Conservation (phyloP, 2,888 invertebrate genomes). For the Drosophila kanekoi region DNA sequence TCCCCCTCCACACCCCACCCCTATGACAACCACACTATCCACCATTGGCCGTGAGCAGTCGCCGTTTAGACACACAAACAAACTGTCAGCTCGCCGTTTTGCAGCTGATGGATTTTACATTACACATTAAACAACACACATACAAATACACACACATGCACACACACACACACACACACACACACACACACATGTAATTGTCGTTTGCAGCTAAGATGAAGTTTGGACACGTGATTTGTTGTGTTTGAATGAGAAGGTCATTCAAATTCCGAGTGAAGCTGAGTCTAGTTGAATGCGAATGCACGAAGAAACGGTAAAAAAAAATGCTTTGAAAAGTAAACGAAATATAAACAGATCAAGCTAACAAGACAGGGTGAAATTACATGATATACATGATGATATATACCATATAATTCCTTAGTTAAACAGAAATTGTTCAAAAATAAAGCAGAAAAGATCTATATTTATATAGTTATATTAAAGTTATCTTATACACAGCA, state of each 20-base stretch:
- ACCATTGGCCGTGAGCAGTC: conserved; percentile 28
- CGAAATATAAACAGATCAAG: not conserved
- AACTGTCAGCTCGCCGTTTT: conserved; percentile 70
- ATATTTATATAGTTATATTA: too few relatives aligned
- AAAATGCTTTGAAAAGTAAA: not conserved
- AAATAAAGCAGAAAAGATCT: too few relatives aligned
- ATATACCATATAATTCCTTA: too few relatives aligned
- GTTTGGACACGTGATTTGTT: conserved; percentile 33
- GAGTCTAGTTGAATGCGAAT: not conserved
- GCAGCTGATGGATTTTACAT: conserved; percentile 73
- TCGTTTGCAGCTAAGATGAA: not conserved
- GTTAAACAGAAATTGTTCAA: too few relatives aligned
- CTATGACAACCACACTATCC: not conserved
- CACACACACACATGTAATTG: conserved; percentile 4
- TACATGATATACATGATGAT: too few relatives aligned
- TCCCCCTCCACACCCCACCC: not conserved
- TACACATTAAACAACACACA: conserved; percentile 30
- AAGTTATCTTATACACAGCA: too few relatives aligned
- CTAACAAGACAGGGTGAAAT: not conserved
- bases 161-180: conserved; percentile 6
- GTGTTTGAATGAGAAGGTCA: conserved; percentile 58
- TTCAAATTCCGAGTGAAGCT: conserved; percentile 3
- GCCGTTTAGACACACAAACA: conserved; percentile 68
- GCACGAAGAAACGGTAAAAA: not conserved
- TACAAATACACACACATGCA: conserved; percentile 9